phyloP scores from a whole-genome alignment of 2,888 invertebrate species.

The Artemia sinica region DNA sequence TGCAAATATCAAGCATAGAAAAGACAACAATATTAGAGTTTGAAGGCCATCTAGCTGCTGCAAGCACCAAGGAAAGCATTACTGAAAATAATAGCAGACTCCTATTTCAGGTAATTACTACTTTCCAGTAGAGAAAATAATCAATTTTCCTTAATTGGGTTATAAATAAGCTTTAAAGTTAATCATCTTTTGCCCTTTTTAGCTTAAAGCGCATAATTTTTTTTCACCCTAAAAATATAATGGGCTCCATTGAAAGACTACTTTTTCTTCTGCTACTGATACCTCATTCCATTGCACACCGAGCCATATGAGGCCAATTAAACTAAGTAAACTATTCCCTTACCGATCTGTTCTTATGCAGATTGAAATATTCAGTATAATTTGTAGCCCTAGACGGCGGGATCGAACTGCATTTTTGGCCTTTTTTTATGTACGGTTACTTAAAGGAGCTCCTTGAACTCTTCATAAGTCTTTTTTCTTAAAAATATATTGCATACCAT shows the following conservation, averaged over 20 bases:
- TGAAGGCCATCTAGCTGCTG: constrained; percentile 75
- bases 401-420: too few relatives aligned
- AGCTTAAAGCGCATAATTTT: background rate
- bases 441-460: too few relatives aligned
- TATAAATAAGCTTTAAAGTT: background rate
- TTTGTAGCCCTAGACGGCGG: too few relatives aligned
- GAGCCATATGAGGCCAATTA: too few relatives aligned
- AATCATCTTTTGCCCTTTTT: background rate
- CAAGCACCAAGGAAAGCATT: constrained; percentile 64
- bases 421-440: too few relatives aligned
- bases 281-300: too few relatives aligned
- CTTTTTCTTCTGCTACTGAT: too few relatives aligned
- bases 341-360: too few relatives aligned
- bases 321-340: too few relatives aligned
- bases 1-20: constrained; percentile 50
- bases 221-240: background rate
- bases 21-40: constrained; percentile 65
- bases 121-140: background rate
- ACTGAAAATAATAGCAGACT: constrained; percentile 74
- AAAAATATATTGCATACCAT: too few relatives aligned
- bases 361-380: too few relatives aligned
- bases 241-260: background rate
- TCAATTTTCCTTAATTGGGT: background rate
- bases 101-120: constrained; percentile 46
- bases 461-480: too few relatives aligned